Evolutionary conservation across 1,140 invertebrate species (phyloP).

Genomic region (Drosophila malerkotliana): DNA sequence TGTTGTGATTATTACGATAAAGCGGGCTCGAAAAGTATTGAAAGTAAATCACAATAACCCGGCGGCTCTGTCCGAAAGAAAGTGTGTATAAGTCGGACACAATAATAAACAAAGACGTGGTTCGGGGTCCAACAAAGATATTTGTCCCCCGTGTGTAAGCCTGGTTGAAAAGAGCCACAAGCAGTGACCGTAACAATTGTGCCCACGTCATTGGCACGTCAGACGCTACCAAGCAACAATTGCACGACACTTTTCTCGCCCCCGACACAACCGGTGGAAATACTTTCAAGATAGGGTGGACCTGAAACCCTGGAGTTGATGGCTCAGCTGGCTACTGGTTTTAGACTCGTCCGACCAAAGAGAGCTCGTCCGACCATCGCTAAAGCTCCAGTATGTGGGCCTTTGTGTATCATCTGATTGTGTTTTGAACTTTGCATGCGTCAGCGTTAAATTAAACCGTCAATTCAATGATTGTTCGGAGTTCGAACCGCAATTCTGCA

Average conservation of each 20-base stretch:
- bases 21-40: conserved; percentile 48
- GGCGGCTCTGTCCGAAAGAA: conserved; percentile 49
- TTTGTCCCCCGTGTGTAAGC: conserved; percentile 1
- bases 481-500: conserved; percentile 65
- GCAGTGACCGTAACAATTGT: conserved; percentile 74
- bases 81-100: conserved; percentile 74
- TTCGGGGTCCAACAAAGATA: conserved; percentile 56
- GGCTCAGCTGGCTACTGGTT: conserved; percentile 71
- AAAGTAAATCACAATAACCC: conserved; percentile 72
- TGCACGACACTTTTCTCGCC: conserved; percentile 57
- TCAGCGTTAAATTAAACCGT: conserved; percentile 77
- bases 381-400: conserved; percentile 3
- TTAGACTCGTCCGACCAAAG: conserved; percentile 44
- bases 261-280: conserved; percentile 47
- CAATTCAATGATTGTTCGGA: conserved; percentile 75
- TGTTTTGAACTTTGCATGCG: conserved; percentile 54
- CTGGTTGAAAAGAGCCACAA: conserved; percentile 24
- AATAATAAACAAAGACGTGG: conserved; percentile 65
- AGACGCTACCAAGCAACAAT: conserved; percentile 39
- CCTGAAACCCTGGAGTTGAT: conserved; percentile 21
- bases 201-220: conserved; percentile 71
- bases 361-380: conserved; percentile 38
- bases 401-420: conserved; percentile 53
- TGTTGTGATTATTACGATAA: conserved; percentile 78
- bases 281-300: conserved; percentile 60